Base-by-base conservation (phyloP, 2,113 vertebrate genomes). In the Mionectes macconnelli region DNA sequence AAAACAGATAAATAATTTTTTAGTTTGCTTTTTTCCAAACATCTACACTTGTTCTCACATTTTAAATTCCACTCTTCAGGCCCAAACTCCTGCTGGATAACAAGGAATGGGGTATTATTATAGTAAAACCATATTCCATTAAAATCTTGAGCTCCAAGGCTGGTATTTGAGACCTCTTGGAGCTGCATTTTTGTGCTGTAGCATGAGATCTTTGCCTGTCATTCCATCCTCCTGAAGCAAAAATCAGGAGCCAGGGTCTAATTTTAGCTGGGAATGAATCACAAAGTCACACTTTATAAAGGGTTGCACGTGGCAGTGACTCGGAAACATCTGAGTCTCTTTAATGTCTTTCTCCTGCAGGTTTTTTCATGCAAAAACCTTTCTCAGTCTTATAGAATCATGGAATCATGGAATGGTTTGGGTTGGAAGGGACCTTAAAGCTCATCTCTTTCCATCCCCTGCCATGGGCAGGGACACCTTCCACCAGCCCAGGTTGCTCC, bases 261-360 rank as follows among this genome's bases (percentile, higher is more conserved):
- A 91, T 89, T 70, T 84, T 59, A 79, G 78, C 57, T 82, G 27
- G 44, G 30, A 17, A 81, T 74, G 84, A 91, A 27, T 74, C 90
- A 93, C 56, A 60, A 2, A 44, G 68, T 45, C 39, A 66, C 72
- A 50, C 78, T 82, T 70, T 57, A 52, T 62, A 78, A 70, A 22
- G 2, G 20, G 22, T 72, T 67, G 39, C 78, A 70, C 1, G 6
- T 53, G 64, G 10, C 7, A 2, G 40, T 28, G 55, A 52, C 21
- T 24, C 13, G 42, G 64, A 33, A 49, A 40, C 53, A 12, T 9
- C 4, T 15, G 31, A 74, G 28, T 53, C 25, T 27, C 42, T 75
- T 70, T 0, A 42, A 47, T 9, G 5, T 50, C 60, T 63, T 94
- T 67, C 69, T 84, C 18, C 23, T 52, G 42, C 6, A 2, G 2